Conservation (phyloP, 2,797 vertebrate genomes). For the Scleropages formosus region DNA sequence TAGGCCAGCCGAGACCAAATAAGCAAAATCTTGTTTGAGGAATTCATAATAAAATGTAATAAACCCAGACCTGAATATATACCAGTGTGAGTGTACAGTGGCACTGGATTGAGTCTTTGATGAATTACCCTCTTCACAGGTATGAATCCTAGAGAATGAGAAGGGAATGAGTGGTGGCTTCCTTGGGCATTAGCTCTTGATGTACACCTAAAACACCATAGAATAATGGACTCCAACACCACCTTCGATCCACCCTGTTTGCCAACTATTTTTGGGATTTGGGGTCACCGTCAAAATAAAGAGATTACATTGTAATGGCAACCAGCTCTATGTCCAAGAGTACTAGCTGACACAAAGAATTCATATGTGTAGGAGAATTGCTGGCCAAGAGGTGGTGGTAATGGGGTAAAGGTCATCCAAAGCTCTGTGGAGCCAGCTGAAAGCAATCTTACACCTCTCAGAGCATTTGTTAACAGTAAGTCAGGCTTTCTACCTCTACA, state of each 20-base stretch:
- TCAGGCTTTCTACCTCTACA: slow-evolving; percentile 5
- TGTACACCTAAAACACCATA: too few species aligned
- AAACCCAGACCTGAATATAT: too few species aligned
- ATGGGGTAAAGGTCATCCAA: slow-evolving; percentile 1
- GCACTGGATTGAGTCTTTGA: too few species aligned
- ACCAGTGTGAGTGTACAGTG: too few species aligned
- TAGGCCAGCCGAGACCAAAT: neutral
- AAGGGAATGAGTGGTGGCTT: too few species aligned
- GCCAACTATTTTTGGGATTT: neutral
- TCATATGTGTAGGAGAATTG: slow-evolving; percentile 1
- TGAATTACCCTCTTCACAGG: too few species aligned
- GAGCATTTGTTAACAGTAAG: slow-evolving; percentile 2
- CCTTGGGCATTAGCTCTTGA: too few species aligned
- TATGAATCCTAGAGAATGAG: too few species aligned
- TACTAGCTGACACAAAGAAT: neutral
- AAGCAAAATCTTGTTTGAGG: neutral
- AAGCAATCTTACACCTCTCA: slow-evolving; percentile 1
- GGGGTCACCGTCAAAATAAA: neutral
- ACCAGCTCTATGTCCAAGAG: neutral
- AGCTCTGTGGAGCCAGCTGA: neutral
- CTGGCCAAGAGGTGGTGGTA: neutral
- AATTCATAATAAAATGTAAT: too few species aligned
- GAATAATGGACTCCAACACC: too few species aligned
- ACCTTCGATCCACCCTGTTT: neutral
- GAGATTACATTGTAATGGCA: neutral